These are phyloP conservation scores for Drosophila cracens DNA, from an alignment of 2,888 invertebrate genomes.

Conservation along the genomic window DNA sequence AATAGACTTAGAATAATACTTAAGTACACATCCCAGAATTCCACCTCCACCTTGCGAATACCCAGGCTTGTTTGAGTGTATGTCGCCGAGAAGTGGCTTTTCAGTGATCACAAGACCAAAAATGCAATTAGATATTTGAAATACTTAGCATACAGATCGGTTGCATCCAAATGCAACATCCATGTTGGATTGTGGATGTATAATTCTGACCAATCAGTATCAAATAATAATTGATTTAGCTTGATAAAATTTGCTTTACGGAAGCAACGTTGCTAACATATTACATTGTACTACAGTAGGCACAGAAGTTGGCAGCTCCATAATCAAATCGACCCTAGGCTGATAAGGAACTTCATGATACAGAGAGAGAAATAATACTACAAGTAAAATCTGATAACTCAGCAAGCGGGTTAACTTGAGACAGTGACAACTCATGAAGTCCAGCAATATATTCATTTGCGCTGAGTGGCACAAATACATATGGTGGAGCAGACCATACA, in stretches of 20 bases:
- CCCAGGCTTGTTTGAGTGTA: not conserved
- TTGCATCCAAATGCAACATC: not conserved
- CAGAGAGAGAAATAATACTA: not conserved
- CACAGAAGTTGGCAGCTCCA: not conserved
- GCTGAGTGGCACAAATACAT: not conserved
- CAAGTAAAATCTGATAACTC: too few species aligned
- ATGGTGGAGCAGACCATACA: not conserved
- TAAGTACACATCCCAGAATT: not conserved
- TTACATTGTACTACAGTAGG: not conserved
- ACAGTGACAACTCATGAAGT: not conserved
- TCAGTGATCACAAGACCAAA: not conserved
- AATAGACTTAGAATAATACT: not conserved
- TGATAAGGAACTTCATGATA: not conserved
- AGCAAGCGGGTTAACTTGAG: not conserved
- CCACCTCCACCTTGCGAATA: not conserved
- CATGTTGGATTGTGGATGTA: not conserved
- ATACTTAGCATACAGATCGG: too few species aligned
- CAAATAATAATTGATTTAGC: too few species aligned
- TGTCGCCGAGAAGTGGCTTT: not conserved
- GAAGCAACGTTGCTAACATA: not conserved
- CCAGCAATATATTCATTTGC: not conserved
- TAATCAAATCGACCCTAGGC: not conserved
- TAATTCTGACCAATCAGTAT: not conserved
- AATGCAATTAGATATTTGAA: not conserved
- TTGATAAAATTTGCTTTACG: not conserved